phyloP scores from a whole-genome alignment of 2,113 vertebrate species.

The Cryptotis parvus region DNA sequence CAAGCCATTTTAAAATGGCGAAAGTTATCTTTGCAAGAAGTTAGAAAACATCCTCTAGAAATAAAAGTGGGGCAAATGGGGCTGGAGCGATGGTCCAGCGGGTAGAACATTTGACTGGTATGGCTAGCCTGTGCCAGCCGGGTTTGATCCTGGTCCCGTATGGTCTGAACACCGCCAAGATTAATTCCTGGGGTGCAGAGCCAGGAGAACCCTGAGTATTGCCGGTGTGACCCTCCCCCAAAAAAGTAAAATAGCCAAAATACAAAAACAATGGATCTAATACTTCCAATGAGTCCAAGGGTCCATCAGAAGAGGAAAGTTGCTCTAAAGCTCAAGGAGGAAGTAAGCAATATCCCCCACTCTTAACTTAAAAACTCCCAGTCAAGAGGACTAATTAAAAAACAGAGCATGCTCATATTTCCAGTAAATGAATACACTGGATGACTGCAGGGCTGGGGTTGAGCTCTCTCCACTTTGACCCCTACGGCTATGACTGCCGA shows the following conservation, averaged over 20 bases:
- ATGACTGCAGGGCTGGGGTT: not conserved
- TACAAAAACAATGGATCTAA: constrained; percentile 23
- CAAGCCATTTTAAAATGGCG: constrained; percentile 57
- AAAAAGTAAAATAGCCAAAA: no score
- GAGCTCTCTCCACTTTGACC: not conserved
- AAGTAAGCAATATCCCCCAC: not conserved
- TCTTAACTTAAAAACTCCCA: not conserved
- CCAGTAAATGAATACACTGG: not conserved
- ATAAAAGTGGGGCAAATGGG: no score
- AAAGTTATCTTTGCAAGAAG: constrained; percentile 56
- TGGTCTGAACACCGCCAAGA: no score
- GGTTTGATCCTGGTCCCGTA: no score
- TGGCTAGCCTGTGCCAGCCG: no score
- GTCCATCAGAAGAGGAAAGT: not conserved
- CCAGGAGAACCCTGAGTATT: no score
- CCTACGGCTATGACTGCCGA: not conserved
- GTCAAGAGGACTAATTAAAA: not conserved
- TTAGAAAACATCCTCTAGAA: constrained; percentile 56
- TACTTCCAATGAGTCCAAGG: constrained; percentile 17
- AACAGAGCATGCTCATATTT: not conserved
- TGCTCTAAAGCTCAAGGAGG: not conserved
- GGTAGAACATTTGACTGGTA: no score
- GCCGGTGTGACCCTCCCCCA: no score
- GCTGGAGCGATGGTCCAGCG: no score
- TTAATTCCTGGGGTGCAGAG: no score